These are phyloP conservation scores for Archilochus colubris DNA, from an alignment of 2,113 vertebrate species.

Conservation along the genomic window DNA sequence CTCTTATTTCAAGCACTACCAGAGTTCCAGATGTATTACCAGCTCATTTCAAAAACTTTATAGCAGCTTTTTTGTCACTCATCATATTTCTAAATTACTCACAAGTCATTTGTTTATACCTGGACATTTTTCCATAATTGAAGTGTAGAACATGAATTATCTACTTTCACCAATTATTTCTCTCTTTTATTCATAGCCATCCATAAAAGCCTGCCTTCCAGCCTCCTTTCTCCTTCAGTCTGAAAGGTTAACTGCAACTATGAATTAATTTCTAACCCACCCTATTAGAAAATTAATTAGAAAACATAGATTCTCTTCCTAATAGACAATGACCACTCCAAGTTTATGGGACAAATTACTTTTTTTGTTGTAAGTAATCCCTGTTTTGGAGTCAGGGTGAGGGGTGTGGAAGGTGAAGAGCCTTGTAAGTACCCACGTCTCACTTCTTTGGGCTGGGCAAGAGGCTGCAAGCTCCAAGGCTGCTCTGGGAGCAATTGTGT, in stretches of 20 bases:
- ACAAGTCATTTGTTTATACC: background rate
- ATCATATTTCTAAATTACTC: background rate
- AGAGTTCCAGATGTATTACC: background rate
- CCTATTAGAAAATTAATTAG: background rate
- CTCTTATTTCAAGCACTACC: background rate
- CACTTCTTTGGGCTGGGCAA: background rate
- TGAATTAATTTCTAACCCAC: background rate
- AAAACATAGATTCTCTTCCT: background rate
- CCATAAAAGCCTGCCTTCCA: background rate
- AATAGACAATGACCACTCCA: background rate
- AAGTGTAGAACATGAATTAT: background rate
- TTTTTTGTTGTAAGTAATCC: no score
- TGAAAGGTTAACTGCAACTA: conserved; percentile 11
- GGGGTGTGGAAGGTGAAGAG: no score
- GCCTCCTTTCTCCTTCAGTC: background rate
- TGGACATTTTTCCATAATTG: background rate
- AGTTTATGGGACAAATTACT: background rate
- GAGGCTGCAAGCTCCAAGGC: background rate
- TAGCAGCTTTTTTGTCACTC: background rate
- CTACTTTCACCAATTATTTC: background rate
- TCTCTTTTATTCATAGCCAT: background rate
- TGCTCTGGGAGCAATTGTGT: rapidly evolving
- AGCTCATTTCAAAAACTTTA: background rate
- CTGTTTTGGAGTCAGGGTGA: background rate
- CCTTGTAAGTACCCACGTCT: background rate